These are phyloP conservation scores for Rallus limicola DNA, from an alignment of 2,113 vertebrate genomes.

Conservation along the genomic window DNA sequence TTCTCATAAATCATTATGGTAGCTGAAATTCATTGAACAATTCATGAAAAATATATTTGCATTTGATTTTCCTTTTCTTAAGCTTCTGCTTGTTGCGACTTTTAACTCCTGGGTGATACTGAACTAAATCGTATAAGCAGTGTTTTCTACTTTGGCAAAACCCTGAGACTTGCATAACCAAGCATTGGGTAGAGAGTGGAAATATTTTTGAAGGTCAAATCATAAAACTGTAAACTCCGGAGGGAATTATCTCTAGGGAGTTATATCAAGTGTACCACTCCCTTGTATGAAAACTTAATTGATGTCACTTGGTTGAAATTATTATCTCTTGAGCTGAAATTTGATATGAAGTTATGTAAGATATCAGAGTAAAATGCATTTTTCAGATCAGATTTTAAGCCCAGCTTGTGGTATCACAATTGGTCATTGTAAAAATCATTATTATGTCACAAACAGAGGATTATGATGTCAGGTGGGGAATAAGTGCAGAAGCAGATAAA, in stretches of 20 bases:
- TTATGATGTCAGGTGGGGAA: conserved; percentile 66
- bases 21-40: conserved; percentile 14
- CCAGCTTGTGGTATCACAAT: not conserved
- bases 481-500: conserved; percentile 52
- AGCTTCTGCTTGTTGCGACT: not conserved
- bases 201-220: conserved; percentile 41
- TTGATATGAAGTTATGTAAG: conserved; percentile 42
- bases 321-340: conserved; percentile 19
- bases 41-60: conserved; percentile 37
- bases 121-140: not conserved
- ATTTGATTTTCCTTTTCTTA: conserved; percentile 16
- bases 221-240: conserved; percentile 7
- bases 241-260: conserved; percentile 24
- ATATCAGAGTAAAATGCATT: conserved; percentile 44
- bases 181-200: not conserved
- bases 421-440: conserved; percentile 29
- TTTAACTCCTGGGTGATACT: not conserved
- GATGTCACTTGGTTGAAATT: conserved; percentile 60
- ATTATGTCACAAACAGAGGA: conserved; percentile 50
- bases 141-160: not conserved
- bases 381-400: conserved; percentile 54
- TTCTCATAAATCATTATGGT: not conserved
- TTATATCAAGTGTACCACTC: conserved; percentile 43
- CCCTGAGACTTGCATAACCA: conserved; percentile 1
- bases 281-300: conserved; percentile 40